These are phyloP conservation scores for Heterohyrax brucei DNA, from an alignment of 2,797 vertebrate genomes.

Conservation along the genomic window DNA sequence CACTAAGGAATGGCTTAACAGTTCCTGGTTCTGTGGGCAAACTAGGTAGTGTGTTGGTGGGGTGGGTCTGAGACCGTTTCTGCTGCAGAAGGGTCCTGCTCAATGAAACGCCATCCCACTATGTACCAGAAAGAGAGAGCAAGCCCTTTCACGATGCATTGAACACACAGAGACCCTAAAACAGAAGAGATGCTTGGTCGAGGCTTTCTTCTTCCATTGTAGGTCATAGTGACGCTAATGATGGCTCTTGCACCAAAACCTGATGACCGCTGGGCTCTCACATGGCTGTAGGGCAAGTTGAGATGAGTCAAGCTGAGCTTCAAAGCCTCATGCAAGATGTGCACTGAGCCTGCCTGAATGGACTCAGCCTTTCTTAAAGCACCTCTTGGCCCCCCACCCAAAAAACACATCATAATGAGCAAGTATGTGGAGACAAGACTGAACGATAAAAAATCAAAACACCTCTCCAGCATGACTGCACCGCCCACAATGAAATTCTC, in stretches of 20 bases:
- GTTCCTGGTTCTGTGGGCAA: background rate
- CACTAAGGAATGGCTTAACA: background rate
- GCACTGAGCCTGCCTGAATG: accelerated
- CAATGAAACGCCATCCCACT: background rate
- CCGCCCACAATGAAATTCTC: constrained; percentile 28
- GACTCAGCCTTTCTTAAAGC: background rate
- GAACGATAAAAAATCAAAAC: background rate
- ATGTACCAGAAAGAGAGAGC: background rate
- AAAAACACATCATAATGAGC: accelerated
- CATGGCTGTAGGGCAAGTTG: background rate
- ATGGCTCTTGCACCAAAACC: accelerated
- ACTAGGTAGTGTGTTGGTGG: background rate
- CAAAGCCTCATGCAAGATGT: background rate
- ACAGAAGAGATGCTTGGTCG: background rate
- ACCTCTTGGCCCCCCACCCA: background rate
- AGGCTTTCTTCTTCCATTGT: background rate
- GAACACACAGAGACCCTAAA: background rate
- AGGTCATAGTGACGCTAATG: background rate
- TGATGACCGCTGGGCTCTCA: background rate
- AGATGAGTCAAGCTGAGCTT: background rate
- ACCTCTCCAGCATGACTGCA: background rate
- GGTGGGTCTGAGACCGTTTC: background rate
- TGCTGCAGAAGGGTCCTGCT: background rate
- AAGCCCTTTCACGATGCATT: background rate
- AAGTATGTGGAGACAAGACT: background rate